Percentiles rank a stretch among this genome's conserved stretches.
Evolutionary conservation across 2,888 invertebrate genomes (phyloP).

Genomic region (Ditylenchus weischeri): DNA sequence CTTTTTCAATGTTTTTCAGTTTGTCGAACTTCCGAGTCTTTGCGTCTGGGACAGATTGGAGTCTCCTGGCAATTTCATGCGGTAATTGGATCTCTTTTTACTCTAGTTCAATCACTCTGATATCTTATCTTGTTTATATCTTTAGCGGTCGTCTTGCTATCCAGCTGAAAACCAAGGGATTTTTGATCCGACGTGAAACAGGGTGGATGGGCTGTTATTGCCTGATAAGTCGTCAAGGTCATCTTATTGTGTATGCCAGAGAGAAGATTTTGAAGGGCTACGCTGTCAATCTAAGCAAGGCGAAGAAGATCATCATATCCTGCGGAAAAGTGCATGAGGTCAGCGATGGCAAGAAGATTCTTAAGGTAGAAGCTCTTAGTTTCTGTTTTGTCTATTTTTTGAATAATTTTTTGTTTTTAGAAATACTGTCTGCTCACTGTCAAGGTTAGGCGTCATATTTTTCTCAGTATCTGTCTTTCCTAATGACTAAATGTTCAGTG

Average conservation of each 20-base stretch:
- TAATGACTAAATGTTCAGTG: neutral
- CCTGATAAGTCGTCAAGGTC: slow-evolving; percentile 5
- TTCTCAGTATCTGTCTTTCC: no score
- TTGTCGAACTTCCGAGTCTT: neutral
- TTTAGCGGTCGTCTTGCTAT: slow-evolving; percentile 1
- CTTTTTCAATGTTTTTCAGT: neutral
- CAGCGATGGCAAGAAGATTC: no score
- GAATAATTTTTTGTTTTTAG: neutral
- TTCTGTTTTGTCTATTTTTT: neutral
- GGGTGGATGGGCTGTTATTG: slow-evolving; percentile 3
- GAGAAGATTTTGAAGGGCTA: slow-evolving; percentile 3
- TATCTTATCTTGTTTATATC: no score
- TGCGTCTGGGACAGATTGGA: slow-evolving; percentile 1
- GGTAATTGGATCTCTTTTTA: neutral
- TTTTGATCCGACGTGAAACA: neutral
- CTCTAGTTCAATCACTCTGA: no score
- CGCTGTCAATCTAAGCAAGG: neutral
- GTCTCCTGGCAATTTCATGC: slow-evolving; percentile 1
- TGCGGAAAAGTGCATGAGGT: slow-evolving; percentile 1
- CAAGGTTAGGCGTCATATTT: neutral
- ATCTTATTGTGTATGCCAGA: neutral
- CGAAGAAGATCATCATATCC: slow-evolving; percentile 3
- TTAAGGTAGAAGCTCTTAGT: neutral
- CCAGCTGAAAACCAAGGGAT: slow-evolving; percentile 1
- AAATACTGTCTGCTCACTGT: slow-evolving; percentile 5